Conservation (phyloP, 2,888 invertebrate species). For the Eudemis profundana region DNA sequence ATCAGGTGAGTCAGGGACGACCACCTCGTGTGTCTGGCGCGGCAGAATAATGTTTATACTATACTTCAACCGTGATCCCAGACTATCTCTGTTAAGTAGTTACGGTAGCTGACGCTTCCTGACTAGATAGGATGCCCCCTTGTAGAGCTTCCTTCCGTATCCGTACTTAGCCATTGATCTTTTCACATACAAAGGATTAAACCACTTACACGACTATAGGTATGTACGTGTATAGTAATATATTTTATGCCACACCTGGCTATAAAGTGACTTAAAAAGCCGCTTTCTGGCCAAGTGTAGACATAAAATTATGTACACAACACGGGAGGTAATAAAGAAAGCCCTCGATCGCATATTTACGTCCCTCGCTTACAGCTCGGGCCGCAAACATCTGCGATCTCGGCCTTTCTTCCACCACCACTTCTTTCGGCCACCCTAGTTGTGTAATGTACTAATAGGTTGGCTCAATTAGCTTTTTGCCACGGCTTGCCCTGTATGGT, state of each 20-base stretch:
- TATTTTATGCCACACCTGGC: too few relatives aligned
- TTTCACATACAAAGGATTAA: conserved; percentile 65
- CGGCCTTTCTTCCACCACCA: too few relatives aligned
- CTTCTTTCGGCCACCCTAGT: too few relatives aligned
- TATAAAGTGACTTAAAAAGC: too few relatives aligned
- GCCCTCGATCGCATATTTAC: too few relatives aligned
- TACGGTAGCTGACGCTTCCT: conserved; percentile 71
- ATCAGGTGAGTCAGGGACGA: conserved; percentile 56
- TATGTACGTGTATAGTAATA: not conserved
- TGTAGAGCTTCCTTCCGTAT: conserved; percentile 81
- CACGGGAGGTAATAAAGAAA: too few relatives aligned
- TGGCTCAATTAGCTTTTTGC: not conserved
- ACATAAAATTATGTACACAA: too few relatives aligned
- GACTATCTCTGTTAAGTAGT: conserved; percentile 69
- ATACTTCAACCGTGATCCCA: conserved; percentile 68
- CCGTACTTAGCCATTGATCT: conserved; percentile 63
- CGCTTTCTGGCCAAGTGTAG: too few relatives aligned
- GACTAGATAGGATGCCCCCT: conserved; percentile 72
- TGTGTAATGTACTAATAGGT: too few relatives aligned
- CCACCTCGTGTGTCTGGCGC: conserved; percentile 61
- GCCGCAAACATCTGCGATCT: too few relatives aligned
- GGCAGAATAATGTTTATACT: conserved; percentile 60
- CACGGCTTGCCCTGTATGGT: not conserved
- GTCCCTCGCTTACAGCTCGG: too few relatives aligned
- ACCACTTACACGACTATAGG: conserved; percentile 70